These are phyloP conservation scores for Matsumyia berberina DNA, from an alignment of 2,888 invertebrate species.

Conservation along the genomic window DNA sequence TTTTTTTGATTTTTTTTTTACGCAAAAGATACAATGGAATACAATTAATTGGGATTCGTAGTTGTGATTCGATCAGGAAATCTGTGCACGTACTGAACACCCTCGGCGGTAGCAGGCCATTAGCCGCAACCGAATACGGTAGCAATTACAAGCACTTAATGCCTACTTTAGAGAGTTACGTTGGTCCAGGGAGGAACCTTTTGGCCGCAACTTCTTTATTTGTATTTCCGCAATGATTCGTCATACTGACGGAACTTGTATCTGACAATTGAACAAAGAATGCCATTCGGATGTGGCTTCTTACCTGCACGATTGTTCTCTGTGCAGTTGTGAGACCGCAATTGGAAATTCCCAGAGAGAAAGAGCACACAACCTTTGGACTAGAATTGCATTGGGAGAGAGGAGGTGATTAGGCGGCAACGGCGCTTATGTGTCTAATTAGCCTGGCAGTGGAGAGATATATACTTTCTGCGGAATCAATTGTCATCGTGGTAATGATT, in stretches of 20 bases:
- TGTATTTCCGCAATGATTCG: constrained; percentile 45
- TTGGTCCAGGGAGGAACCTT: constrained; percentile 31
- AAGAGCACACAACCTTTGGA: too few species aligned
- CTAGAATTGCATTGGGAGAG: constrained; percentile 4
- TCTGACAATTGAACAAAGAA: constrained; percentile 30
- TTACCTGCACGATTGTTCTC: constrained; percentile 8
- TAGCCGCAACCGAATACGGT: constrained; percentile 36
- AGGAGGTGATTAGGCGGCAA: background rate
- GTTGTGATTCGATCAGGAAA: constrained; percentile 37
- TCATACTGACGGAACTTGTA: constrained; percentile 8
- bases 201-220: constrained; percentile 12
- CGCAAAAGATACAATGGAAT: constrained; percentile 24
- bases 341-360: constrained; percentile 24
- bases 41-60: constrained; percentile 34
- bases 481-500: constrained; percentile 22
- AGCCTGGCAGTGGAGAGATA: background rate
- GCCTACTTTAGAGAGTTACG: constrained; percentile 21
- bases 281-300: constrained; percentile 42
- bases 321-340: background rate
- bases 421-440: constrained; percentile 21
- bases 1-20: constrained; percentile 2
- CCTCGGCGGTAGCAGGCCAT: constrained; percentile 32
- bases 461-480: background rate
- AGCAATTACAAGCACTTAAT: constrained; percentile 49
- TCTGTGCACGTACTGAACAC: constrained; percentile 49